Evolutionary conservation across 2,888 invertebrate species (phyloP).

Genomic region (Boloria euphrosyne): DNA sequence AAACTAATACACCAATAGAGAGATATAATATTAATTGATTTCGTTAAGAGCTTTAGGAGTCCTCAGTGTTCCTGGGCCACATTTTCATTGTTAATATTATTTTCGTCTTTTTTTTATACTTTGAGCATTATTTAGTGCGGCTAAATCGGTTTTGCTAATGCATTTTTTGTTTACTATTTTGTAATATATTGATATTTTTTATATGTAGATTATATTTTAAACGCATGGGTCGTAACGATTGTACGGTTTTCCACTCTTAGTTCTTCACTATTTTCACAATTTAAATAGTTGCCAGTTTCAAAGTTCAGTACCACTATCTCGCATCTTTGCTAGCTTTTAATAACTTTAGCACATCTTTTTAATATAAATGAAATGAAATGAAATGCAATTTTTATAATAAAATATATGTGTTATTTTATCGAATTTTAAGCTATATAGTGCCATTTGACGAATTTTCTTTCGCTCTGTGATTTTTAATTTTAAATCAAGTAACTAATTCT

Average conservation of each 20-base stretch:
- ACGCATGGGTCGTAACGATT: not conserved
- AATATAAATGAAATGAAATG: slow-evolving; percentile 9
- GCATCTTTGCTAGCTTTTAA: slow-evolving; percentile 16
- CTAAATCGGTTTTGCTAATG: slow-evolving; percentile 61
- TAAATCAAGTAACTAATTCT: slow-evolving; percentile 28
- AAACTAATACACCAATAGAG: slow-evolving; percentile 74
- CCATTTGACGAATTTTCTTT: slow-evolving; percentile 14
- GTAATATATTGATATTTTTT: slow-evolving; percentile 64
- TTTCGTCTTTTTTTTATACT: slow-evolving; percentile 54
- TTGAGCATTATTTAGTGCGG: slow-evolving; percentile 59
- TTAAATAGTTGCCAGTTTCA: slow-evolving; percentile 5
- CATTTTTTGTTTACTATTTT: slow-evolving; percentile 59
- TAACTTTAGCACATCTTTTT: slow-evolving; percentile 10
- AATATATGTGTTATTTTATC: slow-evolving; percentile 6
- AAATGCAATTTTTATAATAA: not conserved
- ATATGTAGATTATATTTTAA: slow-evolving; percentile 53
- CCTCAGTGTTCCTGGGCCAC: slow-evolving; percentile 68
- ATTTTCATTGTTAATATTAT: slow-evolving; percentile 57
- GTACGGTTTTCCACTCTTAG: not conserved
- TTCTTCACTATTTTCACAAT: slow-evolving; percentile 9
- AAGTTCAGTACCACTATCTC: slow-evolving; percentile 11
- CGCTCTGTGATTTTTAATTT: slow-evolving; percentile 45
- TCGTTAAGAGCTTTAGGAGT: slow-evolving; percentile 70
- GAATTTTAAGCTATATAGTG: slow-evolving; percentile 10
- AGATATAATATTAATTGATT: slow-evolving; percentile 60